Evolutionary conservation across 2,113 vertebrate genomes (phyloP), one percentile per base, ranked within the genome.

Genomic region (Okapia johnstoni): DNA sequence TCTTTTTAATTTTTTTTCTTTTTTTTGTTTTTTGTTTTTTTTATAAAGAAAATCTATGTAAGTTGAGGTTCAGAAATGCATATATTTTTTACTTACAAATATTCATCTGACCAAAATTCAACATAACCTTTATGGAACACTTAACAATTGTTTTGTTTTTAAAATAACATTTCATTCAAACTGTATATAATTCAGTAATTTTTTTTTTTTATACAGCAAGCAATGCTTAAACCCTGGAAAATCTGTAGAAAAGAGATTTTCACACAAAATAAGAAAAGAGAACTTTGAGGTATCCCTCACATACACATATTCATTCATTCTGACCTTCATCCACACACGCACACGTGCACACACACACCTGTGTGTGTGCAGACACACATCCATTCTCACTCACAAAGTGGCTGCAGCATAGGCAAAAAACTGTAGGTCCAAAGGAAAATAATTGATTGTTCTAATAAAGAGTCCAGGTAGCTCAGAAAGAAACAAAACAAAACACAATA

Each of bases 71-170:
- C 98, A 99, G 99, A 99, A 99, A 99, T 99, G 99, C 99, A 99
- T 99, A 99, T 99, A 99, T 99, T 99, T 98, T 98, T 99, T 99
- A 99, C 99, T 99, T 99, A 99, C 99, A 99, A 99, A 99, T 99
- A 99, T 99, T 99, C 98, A 99, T 99, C 98, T 99, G 98, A 99
- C 99, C 99, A 99, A 99, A 99, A 99, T 99, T 99, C 98, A 99
- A 99, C 99, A 99, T 99, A 99, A 99, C 99, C 98, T 99, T 99
- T 99, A 99, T 98, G 98, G 99, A 99, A 99, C 99, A 99, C 99
- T 98, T 98, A 99, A 99, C 98, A 98, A 98, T 92, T 98, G 94
- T 96, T 98, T 99, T 98, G 98, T 50, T 98, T 99, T 99, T 99
- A 99, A 99, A 99, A 99, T 99, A 99, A 99, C 98, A 99, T 99